Conservation (phyloP, 2,797 vertebrate species). For the Falco rusticolus region DNA sequence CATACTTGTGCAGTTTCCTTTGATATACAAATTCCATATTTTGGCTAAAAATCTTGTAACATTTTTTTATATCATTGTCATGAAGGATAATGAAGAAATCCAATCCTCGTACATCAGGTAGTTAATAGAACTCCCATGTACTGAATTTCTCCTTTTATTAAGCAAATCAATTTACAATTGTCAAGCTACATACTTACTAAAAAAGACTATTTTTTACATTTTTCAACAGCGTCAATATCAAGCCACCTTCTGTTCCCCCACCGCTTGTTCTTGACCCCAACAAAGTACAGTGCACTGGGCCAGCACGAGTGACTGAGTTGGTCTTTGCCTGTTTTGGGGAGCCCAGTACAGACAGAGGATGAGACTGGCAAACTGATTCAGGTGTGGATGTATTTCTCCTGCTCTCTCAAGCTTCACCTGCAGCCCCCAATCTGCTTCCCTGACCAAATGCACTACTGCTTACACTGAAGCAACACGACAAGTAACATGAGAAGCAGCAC, state of each 20-base stretch:
- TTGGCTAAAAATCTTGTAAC: background rate
- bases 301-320: fast-evolving
- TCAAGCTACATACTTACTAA: background rate
- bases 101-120: background rate
- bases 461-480: background rate
- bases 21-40: background rate
- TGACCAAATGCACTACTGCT: background rate
- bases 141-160: background rate
- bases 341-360: fast-evolving
- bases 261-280: background rate
- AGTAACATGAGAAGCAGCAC: background rate
- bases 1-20: background rate
- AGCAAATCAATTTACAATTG: background rate
- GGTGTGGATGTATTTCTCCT: background rate
- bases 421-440: background rate
- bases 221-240: background rate
- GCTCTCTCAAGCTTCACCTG: background rate
- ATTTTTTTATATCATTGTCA: background rate
- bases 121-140: background rate
- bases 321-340: background rate
- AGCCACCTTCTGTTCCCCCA: background rate
- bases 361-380: background rate
- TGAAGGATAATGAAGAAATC: background rate
- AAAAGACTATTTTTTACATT: background rate
- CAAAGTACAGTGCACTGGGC: background rate